Base-by-base conservation (phyloP, 2,113 vertebrate genomes). In the Paralichthys olivaceus region DNA sequence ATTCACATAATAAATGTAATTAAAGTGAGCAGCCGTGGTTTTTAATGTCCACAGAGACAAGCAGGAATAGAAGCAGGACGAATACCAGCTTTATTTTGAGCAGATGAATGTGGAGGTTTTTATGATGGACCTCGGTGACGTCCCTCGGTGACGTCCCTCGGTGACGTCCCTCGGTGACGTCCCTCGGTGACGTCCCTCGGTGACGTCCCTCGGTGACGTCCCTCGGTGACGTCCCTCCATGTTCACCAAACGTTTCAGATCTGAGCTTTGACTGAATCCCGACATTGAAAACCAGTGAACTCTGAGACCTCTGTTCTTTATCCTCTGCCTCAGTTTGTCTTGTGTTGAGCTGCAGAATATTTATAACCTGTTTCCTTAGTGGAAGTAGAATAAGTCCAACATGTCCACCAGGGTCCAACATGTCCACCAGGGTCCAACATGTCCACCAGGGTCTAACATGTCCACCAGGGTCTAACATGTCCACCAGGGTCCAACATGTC, bases 1-100 rank as follows among this genome's bases (percentile, higher is more conserved):
- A 29, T 69, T 86, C 60, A 57, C 25, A 82, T 84, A 84, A 79
- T 73, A 77, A 86, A 81, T 76, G 83, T 87, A 87, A 90, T 90
- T 87, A 83, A 87, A 89, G 78, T 79, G 74, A 84, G 81, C 88
- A 86, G 79, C 57, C 56, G 1, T 55, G 74, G 47, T 61, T 77
- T 69, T 71, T 74, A 51, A 78, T 54, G 80, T 85, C 88, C 59
- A 20, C 2, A 2, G 80, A 84, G 81, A 69, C 67, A 62, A 75
- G 69, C 83, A 77, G 66, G 72, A 88, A 89, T 80, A 82, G 83
- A 20, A 80, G 77, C 84, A 85, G 75, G 80, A 80, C 81, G 79
- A 85, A 90, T 67, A 64, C 0, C n/a, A 32, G 77, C 63, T 81
- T 80, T 70, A 68, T 72, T 69, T 80, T 32, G 68, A 2, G 63